Conservation (phyloP, 2,888 invertebrate genomes). For the Plagodis pulveraria region DNA sequence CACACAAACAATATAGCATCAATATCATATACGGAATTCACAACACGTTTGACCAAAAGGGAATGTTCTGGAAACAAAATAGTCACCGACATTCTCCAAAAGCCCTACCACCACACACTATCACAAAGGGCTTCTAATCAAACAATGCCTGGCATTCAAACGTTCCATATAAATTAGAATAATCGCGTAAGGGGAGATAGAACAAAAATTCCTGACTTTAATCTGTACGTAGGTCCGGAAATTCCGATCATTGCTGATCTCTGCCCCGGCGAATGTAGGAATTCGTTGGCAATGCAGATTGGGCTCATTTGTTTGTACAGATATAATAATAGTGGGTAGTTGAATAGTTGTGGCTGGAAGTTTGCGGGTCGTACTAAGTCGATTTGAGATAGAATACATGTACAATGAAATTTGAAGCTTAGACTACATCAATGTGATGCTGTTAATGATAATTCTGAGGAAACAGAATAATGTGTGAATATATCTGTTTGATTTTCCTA, state of each 20-base stretch:
- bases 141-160: slow-evolving; percentile 32
- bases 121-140: slow-evolving; percentile 22
- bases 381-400: slow-evolving; percentile 2
- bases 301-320: slow-evolving; percentile 36
- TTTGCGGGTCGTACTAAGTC: slow-evolving; percentile 10
- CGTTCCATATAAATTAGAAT: slow-evolving; percentile 40
- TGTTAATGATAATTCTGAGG: neutral
- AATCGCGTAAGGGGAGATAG: slow-evolving; percentile 32
- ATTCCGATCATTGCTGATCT: slow-evolving; percentile 46
- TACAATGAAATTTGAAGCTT: slow-evolving; percentile 13
- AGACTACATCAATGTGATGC: neutral
- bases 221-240: slow-evolving; percentile 38
- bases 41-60: neutral
- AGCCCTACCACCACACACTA: slow-evolving; percentile 11
- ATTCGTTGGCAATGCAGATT: slow-evolving; percentile 34
- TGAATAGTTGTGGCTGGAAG: slow-evolving; percentile 19
- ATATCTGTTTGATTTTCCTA: too few species aligned
- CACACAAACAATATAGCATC: neutral
- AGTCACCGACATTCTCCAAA: slow-evolving; percentile 6
- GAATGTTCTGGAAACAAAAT: slow-evolving; percentile 7
- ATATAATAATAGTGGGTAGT: slow-evolving; percentile 27
- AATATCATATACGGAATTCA: neutral
- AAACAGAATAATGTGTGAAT: too few species aligned
- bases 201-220: slow-evolving; percentile 43
- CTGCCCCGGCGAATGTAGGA: slow-evolving; percentile 26